Base-by-base conservation (phyloP, 92 coral and sea anemone species). In the Hydrozoanthus gracilis region DNA sequence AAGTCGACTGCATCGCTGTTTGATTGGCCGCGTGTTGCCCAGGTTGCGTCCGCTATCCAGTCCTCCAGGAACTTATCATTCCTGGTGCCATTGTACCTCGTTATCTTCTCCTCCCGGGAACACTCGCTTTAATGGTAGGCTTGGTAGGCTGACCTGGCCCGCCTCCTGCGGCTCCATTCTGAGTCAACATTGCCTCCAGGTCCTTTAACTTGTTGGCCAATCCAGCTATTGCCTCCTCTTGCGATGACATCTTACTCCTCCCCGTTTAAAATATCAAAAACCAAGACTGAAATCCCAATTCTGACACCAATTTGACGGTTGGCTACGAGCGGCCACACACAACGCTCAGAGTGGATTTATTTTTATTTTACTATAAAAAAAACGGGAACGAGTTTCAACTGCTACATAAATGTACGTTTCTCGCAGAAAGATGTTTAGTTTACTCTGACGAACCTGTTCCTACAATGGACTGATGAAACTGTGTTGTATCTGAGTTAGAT, bases 271-370 rank as follows among this genome's bases (percentile, higher is more conserved):
- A 72, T 47, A 78, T 68, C 54, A 58, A 14, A 27, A 76, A 84
- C 47, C 60, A 54, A 56, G 84, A 83, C 88, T 87, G 68, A 79
- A 39, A 91, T 91, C 93, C 93, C 91, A 91, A 88, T 91, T 91
- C 93, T 87, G 93, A 87, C 88, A 91, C 91, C 93, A 87, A 87
- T 82, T 87, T 87, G 68, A 80, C 73, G 60, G 71, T 82, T 14
- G 82, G 89, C 35, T 64, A 15, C 86, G 79, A 6, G 3, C 16
- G 13, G 12, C 35, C 8, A 45, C 20, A 45, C 6, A 67, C 73
- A 27, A 67, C 3, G 12, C 20, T 20, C 73, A 67, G 47, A 2
- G 73, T 67, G 73, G 73, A 67, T 72, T 72, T 72, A 9, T 4
- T 11, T 10, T 18, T 72, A 72, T 72, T 72, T 72, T 72, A 45